A percentile compares a stretch with the other conserved stretches of the same genome.
These are phyloP conservation scores for Torymus auratus DNA, from an alignment of 2,888 invertebrate species.

Conservation along the genomic window DNA sequence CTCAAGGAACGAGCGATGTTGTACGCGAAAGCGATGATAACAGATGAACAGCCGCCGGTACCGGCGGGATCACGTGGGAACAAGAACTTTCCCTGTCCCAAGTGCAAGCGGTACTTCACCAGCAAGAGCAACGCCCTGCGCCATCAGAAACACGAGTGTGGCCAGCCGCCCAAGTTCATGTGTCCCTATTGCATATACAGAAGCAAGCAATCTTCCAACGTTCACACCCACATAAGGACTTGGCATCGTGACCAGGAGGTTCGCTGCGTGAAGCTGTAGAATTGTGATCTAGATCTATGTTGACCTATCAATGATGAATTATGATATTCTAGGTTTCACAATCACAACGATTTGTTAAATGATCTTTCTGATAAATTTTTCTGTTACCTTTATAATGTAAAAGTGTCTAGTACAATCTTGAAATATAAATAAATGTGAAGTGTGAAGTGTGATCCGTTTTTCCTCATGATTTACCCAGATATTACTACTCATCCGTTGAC, in stretches of 20 bases:
- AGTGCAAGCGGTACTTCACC: constrained; percentile 6
- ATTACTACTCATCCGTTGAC: too few species aligned
- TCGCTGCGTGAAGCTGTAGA: background rate
- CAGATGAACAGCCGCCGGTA: background rate
- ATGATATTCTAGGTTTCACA: too few species aligned
- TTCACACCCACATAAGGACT: constrained; percentile 68
- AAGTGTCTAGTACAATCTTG: too few species aligned
- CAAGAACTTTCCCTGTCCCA: constrained; percentile 50
- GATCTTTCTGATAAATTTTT: too few species aligned
- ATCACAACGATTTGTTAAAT: too few species aligned
- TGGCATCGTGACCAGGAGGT: constrained; percentile 61
- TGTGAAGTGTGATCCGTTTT: too few species aligned
- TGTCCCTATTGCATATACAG: constrained; percentile 72
- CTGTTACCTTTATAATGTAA: too few species aligned
- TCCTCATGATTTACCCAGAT: too few species aligned
- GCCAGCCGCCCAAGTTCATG: constrained; percentile 73
- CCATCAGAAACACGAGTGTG: constrained; percentile 69
- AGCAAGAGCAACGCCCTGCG: constrained; percentile 12
- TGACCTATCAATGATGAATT: too few species aligned
- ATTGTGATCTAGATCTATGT: background rate
- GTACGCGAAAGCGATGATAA: background rate
- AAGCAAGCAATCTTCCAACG: constrained; percentile 70
- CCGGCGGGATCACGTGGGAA: background rate
- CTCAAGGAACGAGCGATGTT: too few species aligned
- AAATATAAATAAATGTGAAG: too few species aligned